These are phyloP conservation scores for Flexamia atlantica DNA, from an alignment of 2,888 invertebrate species.

Conservation along the genomic window DNA sequence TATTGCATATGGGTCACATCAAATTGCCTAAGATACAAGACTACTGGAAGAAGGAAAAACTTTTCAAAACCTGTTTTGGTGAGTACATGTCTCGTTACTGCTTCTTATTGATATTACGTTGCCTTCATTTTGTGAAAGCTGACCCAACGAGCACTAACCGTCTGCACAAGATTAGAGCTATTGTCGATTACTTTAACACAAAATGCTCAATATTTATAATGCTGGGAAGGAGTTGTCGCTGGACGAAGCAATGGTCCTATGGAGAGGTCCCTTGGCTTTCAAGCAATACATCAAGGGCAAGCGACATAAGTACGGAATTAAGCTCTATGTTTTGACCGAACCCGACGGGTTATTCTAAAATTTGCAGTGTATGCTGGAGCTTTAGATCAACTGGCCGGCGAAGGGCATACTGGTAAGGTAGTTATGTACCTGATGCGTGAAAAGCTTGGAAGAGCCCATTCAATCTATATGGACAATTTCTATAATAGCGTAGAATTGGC, in stretches of 20 bases:
- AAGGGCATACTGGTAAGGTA: slow-evolving; percentile 13
- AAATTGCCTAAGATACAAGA: slow-evolving; percentile 59
- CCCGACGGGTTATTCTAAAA: slow-evolving; percentile 3
- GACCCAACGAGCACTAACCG: not conserved
- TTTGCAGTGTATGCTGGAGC: slow-evolving; percentile 29
- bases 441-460: slow-evolving; percentile 6
- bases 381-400: not conserved
- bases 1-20: slow-evolving; percentile 62
- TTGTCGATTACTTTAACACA: slow-evolving; percentile 24
- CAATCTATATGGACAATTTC: slow-evolving; percentile 30
- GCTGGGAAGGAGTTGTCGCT: slow-evolving; percentile 15
- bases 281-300: slow-evolving; percentile 45
- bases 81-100: slow-evolving; percentile 54
- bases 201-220: slow-evolving; percentile 19
- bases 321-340: slow-evolving; percentile 16
- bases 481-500: slow-evolving; percentile 13
- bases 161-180: not conserved
- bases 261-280: not conserved
- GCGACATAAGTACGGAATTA: slow-evolving; percentile 46
- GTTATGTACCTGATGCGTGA: slow-evolving; percentile 19
- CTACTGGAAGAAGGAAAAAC: slow-evolving; percentile 58
- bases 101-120: slow-evolving; percentile 57
- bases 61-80: slow-evolving; percentile 49
- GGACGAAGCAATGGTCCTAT: slow-evolving; percentile 33
- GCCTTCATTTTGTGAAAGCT: slow-evolving; percentile 45